These are phyloP conservation scores for Coryphaenoides rupestris DNA, from an alignment of 2,113 vertebrate genomes.

Conservation along the genomic window DNA sequence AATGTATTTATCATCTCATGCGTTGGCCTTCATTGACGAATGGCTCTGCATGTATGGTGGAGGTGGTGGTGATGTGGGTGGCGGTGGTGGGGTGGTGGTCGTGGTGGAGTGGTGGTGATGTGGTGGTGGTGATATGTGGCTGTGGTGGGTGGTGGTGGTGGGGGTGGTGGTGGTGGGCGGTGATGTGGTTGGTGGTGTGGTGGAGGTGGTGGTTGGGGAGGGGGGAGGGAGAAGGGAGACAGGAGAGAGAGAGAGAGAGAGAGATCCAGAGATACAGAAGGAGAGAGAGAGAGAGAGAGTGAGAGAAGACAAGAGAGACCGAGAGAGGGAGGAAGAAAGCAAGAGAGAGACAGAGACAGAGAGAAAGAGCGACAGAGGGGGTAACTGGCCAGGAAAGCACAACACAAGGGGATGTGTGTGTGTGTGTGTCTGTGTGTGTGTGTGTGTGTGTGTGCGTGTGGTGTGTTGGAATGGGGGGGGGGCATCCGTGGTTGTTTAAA, in stretches of 20 bases:
- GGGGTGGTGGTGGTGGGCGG: not conserved
- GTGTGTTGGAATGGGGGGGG: not conserved
- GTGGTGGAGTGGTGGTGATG: not conserved
- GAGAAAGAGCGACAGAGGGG: not conserved
- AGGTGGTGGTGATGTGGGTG: too few species aligned
- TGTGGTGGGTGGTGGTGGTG: conserved; percentile 4
- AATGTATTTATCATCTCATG: conserved; percentile 76
- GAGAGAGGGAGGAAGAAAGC: not conserved
- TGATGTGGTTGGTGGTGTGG: conserved; percentile 29
- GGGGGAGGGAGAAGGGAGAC: not conserved
- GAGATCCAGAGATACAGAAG: not conserved
- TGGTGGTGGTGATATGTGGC: too few species aligned
- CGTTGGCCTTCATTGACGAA: conserved; percentile 81
- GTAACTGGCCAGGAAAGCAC: not conserved
- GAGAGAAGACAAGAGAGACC: too few species aligned
- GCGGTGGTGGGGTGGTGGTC: too few species aligned
- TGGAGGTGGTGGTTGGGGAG: conserved; percentile 20
- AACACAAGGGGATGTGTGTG: not conserved
- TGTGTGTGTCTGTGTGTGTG: not conserved
- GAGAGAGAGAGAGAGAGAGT: too few species aligned
- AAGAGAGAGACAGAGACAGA: conserved; percentile 11
- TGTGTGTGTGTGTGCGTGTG: conserved; percentile 1
- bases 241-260: conserved; percentile 26
- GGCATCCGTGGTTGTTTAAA: conserved; percentile 6
- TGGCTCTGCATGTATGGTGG: conserved; percentile 60